These are phyloP conservation scores for Homarus americanus DNA, from an alignment of 1,140 invertebrate species.

Conservation along the genomic window DNA sequence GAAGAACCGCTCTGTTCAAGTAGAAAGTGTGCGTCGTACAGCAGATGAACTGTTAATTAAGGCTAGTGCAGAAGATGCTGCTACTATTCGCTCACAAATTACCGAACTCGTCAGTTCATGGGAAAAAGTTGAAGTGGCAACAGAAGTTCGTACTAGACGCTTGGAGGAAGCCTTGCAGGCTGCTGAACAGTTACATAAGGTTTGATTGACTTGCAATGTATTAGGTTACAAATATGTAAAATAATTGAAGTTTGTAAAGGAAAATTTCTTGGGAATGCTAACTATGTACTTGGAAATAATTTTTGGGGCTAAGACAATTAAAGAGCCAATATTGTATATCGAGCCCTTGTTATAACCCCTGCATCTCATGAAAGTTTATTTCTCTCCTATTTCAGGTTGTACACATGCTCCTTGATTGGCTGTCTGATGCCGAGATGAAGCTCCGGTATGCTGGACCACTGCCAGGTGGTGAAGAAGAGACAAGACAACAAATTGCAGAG, in stretches of 20 bases:
- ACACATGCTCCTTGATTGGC: conserved; percentile 96
- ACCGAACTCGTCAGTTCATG: conserved; percentile 90
- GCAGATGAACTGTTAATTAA: conserved; percentile 92
- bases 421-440: conserved; percentile 96
- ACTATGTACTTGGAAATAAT: too few species aligned
- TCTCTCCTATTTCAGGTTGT: conserved; percentile 81
- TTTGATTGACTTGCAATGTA: too few species aligned
- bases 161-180: conserved; percentile 90
- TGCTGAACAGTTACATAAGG: conserved; percentile 95
- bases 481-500: conserved; percentile 89
- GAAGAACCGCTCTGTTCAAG: conserved; percentile 90
- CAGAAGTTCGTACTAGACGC: conserved; percentile 86
- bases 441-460: conserved; percentile 91
- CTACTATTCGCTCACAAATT: conserved; percentile 88
- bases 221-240: too few species aligned
- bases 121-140: conserved; percentile 89
- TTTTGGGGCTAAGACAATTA: too few species aligned
- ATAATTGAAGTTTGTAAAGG: too few species aligned
- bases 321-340: too few species aligned
- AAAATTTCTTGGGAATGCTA: too few species aligned
- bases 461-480: conserved; percentile 94
- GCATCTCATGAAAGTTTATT: background rate
- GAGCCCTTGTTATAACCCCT: background rate
- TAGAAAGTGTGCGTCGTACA: conserved; percentile 92
- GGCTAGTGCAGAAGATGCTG: conserved; percentile 87